These are phyloP conservation scores for Melipona beecheii DNA, from an alignment of 2,888 invertebrate species.

Conservation along the genomic window DNA sequence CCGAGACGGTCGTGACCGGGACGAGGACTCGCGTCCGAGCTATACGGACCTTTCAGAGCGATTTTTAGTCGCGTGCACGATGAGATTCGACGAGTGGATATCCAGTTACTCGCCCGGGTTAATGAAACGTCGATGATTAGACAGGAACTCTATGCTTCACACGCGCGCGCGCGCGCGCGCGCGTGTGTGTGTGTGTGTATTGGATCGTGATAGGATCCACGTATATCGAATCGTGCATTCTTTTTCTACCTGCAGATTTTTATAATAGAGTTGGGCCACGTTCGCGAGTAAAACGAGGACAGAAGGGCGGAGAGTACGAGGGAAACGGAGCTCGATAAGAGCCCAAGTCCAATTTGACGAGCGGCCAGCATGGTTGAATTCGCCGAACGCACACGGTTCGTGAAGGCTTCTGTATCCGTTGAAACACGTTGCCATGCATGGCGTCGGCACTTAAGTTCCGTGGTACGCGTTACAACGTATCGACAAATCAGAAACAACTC, in stretches of 20 bases:
- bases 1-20: conserved; percentile 48
- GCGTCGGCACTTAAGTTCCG: too few species aligned
- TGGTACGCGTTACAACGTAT: too few species aligned
- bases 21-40: conserved; percentile 46
- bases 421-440: too few species aligned
- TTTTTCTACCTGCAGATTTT: conserved; percentile 68
- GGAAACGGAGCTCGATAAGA: conserved; percentile 1
- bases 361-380: conserved; percentile 32
- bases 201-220: conserved; percentile 49
- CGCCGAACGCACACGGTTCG: not conserved
- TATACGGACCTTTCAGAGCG: conserved; percentile 18
- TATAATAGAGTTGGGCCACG: conserved; percentile 52
- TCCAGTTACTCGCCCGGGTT: conserved; percentile 15
- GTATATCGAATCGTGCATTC: conserved; percentile 63
- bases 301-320: too few species aligned
- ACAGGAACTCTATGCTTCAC: conserved; percentile 22
- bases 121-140: conserved; percentile 36
- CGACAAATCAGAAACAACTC: too few species aligned
- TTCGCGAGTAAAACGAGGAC: conserved; percentile 13
- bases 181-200: conserved; percentile 4
- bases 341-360: conserved; percentile 31
- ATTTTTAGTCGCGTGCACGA: conserved; percentile 14
- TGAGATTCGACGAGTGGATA: conserved; percentile 20
- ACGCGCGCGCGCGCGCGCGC: not conserved
- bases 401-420: too few species aligned